Conservation (phyloP, 1,140 invertebrate species). For the Trichogramma pretiosum region DNA sequence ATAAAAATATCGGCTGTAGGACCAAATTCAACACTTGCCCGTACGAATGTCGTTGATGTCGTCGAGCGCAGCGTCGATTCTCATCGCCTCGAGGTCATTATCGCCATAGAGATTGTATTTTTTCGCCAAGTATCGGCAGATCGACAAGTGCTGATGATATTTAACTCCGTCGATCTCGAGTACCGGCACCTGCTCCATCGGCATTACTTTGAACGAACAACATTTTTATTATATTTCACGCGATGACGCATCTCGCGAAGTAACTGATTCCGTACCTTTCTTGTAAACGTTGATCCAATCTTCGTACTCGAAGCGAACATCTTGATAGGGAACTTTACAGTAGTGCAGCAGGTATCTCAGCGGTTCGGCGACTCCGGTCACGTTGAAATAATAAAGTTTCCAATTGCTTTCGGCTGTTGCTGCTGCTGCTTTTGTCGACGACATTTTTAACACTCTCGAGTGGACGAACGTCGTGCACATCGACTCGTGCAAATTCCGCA, state of each 20-base stretch:
- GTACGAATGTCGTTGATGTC: conserved; percentile 27
- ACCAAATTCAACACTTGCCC: conserved; percentile 21
- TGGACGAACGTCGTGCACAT: no score
- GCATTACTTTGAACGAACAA: conserved; percentile 30
- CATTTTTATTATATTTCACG: background rate
- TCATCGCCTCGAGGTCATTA: conserved; percentile 23
- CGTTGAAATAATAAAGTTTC: conserved; percentile 18
- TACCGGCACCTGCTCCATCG: conserved; percentile 31
- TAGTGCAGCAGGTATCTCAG: conserved; percentile 12
- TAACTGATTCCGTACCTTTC: background rate
- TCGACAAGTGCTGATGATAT: conserved; percentile 30
- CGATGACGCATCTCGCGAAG: background rate
- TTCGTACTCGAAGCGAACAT: conserved; percentile 14
- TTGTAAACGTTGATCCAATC: conserved; percentile 13
- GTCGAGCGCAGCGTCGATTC: conserved; percentile 28
- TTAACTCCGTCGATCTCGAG: conserved; percentile 30
- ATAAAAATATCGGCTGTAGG: background rate
- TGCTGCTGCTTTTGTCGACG: no score
- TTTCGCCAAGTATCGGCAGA: conserved; percentile 31
- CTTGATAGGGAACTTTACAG: conserved; percentile 8
- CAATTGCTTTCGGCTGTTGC: no score
- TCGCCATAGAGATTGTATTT: conserved; percentile 28
- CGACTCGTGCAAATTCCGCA: no score
- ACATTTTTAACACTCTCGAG: no score
- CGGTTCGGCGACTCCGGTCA: conserved; percentile 14